phyloP scores from a whole-genome alignment of 2,113 vertebrate genomes.

The Takifugu bimaculatus region DNA sequence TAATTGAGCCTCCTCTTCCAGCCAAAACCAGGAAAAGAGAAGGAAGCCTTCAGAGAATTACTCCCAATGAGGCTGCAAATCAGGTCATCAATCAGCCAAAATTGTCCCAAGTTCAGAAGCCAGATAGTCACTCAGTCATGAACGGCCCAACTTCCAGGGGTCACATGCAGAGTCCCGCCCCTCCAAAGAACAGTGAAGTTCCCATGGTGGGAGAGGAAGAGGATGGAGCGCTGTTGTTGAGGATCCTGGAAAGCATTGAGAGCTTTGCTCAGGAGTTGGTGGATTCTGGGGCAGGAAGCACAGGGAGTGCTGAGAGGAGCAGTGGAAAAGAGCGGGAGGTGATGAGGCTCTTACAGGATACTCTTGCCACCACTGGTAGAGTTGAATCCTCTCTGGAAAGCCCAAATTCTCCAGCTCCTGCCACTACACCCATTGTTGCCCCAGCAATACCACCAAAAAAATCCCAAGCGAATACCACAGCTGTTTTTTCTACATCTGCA shows the following conservation, averaged over 20 bases:
- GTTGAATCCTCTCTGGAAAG: constrained; percentile 61
- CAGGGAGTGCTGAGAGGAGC: constrained; percentile 80
- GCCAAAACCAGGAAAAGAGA: constrained; percentile 68
- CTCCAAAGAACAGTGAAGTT: constrained; percentile 59
- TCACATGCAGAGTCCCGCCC: constrained; percentile 7
- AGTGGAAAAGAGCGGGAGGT: constrained; percentile 88
- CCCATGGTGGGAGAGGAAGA: constrained; percentile 78
- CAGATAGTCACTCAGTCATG: constrained; percentile 60
- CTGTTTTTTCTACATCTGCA: constrained; percentile 9
- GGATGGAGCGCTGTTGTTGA: constrained; percentile 85
- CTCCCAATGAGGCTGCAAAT: constrained; percentile 10
- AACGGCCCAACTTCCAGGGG: constrained; percentile 60
- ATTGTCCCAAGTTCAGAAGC: constrained; percentile 59
- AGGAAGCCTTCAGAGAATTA: constrained; percentile 30
- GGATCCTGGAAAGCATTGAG: constrained; percentile 96
- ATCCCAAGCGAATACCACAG: constrained; percentile 17
- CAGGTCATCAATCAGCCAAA: constrained; percentile 38
- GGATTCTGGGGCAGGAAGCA: constrained; percentile 86
- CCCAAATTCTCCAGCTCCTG: constrained; percentile 16
- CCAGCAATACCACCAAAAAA: constrained; percentile 48
- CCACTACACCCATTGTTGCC: constrained; percentile 14
- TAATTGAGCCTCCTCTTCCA: constrained; percentile 75
- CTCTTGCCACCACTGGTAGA: constrained; percentile 78
- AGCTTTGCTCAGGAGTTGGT: constrained; percentile 97
- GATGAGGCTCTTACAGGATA: constrained; percentile 96